These are phyloP conservation scores for Drosophila arawakana DNA, from an alignment of 1,140 invertebrate species.

Conservation along the genomic window DNA sequence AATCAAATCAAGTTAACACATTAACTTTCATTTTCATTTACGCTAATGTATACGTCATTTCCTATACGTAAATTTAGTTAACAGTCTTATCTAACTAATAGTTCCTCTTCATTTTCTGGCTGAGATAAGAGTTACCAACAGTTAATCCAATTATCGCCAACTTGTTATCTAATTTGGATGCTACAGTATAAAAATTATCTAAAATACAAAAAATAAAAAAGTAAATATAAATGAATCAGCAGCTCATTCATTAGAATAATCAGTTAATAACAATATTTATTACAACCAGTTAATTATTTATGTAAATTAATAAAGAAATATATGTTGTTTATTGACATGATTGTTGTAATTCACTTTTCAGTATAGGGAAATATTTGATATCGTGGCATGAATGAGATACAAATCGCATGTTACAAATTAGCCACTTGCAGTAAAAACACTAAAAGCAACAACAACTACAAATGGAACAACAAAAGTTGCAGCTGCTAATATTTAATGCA, in stretches of 20 bases:
- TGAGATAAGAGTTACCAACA: constrained; percentile 11
- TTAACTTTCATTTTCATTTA: background rate
- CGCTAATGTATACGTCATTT: background rate
- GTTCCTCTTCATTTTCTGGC: background rate
- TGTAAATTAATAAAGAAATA: background rate
- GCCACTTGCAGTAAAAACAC: background rate
- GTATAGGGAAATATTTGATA: background rate
- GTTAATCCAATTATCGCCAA: no score
- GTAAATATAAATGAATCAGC: background rate
- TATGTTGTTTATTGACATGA: constrained; percentile 1
- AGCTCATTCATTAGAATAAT: constrained; percentile 12
- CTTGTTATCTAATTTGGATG: no score
- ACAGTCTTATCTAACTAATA: background rate
- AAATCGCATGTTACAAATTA: constrained; percentile 1
- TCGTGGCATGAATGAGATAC: constrained; percentile 18
- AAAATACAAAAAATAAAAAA: no score
- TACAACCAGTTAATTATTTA: constrained; percentile 2
- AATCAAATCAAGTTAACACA: background rate
- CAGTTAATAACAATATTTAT: constrained; percentile 3
- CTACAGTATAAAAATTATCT: no score
- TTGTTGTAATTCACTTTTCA: constrained; percentile 1
- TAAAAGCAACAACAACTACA: no score
- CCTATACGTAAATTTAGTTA: background rate
- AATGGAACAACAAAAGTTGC: constrained; percentile 4
- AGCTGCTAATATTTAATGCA: constrained; percentile 41